Conservation (phyloP, 2,888 invertebrate genomes). For the Drosophila acutilabella region DNA sequence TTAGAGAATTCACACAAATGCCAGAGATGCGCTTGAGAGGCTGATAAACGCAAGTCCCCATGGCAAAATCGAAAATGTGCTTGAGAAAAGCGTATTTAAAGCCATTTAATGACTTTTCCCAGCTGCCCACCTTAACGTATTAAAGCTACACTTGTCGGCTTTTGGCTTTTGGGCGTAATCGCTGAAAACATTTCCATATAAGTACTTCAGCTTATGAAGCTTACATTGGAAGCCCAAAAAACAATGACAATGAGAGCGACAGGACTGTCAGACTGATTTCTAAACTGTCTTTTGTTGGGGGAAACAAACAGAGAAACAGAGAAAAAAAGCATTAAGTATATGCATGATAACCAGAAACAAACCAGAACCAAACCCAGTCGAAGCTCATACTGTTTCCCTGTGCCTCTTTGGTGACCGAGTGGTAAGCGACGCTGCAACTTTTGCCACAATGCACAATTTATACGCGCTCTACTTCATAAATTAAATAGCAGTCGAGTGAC, state of each 20-base stretch:
- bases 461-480: constrained; percentile 83
- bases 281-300: constrained; percentile 74
- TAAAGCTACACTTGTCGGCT: constrained; percentile 14
- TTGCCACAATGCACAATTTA: constrained; percentile 80
- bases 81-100: neutral
- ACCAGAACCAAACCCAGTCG: constrained; percentile 9
- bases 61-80: neutral
- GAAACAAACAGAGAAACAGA: constrained; percentile 21
- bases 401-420: constrained; percentile 16
- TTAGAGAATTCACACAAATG: too few species aligned
- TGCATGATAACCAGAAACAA: constrained; percentile 60
- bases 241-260: constrained; percentile 42
- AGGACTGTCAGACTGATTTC: constrained; percentile 59
- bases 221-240: constrained; percentile 20
- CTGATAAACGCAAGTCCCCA: neutral
- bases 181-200: constrained; percentile 37
- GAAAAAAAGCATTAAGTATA: constrained; percentile 61
- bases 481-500: constrained; percentile 76
- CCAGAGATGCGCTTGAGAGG: neutral
- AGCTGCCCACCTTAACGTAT: neutral
- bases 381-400: constrained; percentile 3
- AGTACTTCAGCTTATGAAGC: constrained; percentile 46
- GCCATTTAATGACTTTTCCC: neutral
- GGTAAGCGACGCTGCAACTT: constrained; percentile 53
- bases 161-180: constrained; percentile 28